phyloP scores from a whole-genome alignment of 2,888 invertebrate species.

The Hirudinaria manillensis region DNA sequence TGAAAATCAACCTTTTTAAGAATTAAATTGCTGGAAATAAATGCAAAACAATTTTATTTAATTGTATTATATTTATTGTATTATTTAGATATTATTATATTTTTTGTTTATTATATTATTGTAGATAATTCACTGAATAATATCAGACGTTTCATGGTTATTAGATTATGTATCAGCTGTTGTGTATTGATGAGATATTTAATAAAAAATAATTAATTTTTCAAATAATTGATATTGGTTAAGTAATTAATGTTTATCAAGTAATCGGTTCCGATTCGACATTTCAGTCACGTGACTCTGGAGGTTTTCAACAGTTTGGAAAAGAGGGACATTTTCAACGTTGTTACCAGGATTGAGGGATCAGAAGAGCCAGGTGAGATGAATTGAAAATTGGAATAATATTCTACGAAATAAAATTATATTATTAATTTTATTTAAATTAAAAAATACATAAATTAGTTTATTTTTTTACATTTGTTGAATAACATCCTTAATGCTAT shows the following conservation, averaged over 20 bases:
- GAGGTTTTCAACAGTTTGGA: slow-evolving; percentile 39
- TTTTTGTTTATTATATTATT: slow-evolving; percentile 6
- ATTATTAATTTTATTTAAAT: too few relatives aligned
- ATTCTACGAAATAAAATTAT: not conserved
- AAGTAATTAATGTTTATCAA: not conserved
- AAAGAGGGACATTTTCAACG: slow-evolving; percentile 39
- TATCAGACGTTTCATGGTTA: not conserved
- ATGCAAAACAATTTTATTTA: too few relatives aligned
- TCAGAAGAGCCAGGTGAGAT: slow-evolving; percentile 41
- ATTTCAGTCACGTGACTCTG: slow-evolving; percentile 37
- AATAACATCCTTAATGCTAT: too few relatives aligned
- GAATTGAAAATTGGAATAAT: too few relatives aligned
- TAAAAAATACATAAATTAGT: too few relatives aligned
- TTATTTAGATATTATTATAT: not conserved
- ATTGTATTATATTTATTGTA: not conserved
- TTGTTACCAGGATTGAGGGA: slow-evolving; percentile 42
- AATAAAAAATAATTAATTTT: not conserved
- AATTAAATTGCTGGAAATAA: too few relatives aligned
- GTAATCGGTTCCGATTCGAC: not conserved
- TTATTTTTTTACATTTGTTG: too few relatives aligned
- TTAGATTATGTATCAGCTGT: not conserved
- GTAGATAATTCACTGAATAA: not conserved
- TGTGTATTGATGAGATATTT: not conserved
- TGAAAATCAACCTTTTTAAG: too few relatives aligned
- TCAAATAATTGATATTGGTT: not conserved